Base-by-base conservation (phyloP, 2,797 vertebrate species). In the Discoglossus pictus region DNA sequence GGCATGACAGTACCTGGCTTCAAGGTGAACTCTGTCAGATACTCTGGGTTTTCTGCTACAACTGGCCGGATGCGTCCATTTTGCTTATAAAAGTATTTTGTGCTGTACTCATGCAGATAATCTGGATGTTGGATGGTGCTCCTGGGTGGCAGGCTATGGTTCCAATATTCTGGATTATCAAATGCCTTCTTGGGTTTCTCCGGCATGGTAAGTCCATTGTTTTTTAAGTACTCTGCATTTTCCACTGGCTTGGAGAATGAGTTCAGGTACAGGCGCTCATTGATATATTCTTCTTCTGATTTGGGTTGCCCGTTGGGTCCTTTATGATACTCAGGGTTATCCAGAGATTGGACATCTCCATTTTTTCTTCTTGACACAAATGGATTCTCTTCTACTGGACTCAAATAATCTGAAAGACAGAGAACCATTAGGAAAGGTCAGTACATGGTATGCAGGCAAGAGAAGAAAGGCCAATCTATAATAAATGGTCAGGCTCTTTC, bases 81-180 rank as follows among this genome's bases (percentile, higher is more conserved):
- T 84, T 98, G 97, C 84, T 96, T 98, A 83, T 94, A 96, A 90
- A 95, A 92, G 83, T 95, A 92, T 83, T 93, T 97, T 86, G 93
- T 89, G 73, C 92, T 93, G 76, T 93, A 94, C 72, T 92, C 93
- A 76, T 93, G 92, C 73, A 92, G 86, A 61, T 91, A 93, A 68
- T 96, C 94, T 0, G 95, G 95, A 82, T 95, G 95, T 82, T 95
- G 95, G 50, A 98, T 84, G 55, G 90, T 88, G 61, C 92, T 90
- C 61, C 92, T 91, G 1, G 93, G 92, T 0, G 95, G 95, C 85
- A 97, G 88, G 84, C 94, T 98, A 88, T 98, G 95, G 80, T 97
- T 95, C 94, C 94, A 98, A 87, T 98, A 98, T 76, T 98, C 95
- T 13, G 97, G 96, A 91, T 99, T 99, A 89, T 99, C 95, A 80